Evolutionary conservation across 1,140 invertebrate species (phyloP).

Genomic region (Chironomus tepperi): DNA sequence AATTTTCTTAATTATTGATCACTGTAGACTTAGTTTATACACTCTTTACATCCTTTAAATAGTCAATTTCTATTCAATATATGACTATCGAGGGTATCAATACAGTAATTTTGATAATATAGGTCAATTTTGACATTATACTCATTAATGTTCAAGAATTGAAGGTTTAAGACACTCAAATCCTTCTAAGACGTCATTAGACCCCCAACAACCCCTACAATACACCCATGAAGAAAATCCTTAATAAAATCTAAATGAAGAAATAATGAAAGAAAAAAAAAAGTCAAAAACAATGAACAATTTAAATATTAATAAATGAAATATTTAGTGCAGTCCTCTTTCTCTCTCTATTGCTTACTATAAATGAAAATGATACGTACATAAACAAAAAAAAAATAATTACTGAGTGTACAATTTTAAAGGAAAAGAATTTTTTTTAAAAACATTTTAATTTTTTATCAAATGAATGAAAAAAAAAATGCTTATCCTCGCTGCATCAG

Average conservation of each 20-base stretch:
- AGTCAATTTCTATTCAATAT: too few species aligned
- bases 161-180: too few species aligned
- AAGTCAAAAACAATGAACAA: background rate
- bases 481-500: background rate
- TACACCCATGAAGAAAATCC: too few species aligned
- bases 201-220: too few species aligned
- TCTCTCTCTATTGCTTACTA: background rate
- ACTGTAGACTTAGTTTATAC: too few species aligned
- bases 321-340: constrained; percentile 10
- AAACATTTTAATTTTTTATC: background rate
- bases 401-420: background rate
- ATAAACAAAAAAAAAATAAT: background rate
- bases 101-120: too few species aligned
- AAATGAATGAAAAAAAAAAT: background rate
- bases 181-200: too few species aligned
- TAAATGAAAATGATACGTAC: background rate
- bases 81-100: too few species aligned
- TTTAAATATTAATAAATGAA: background rate
- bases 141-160: too few species aligned
- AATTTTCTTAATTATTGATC: too few species aligned
- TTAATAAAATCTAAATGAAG: background rate
- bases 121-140: too few species aligned
- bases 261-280: background rate
- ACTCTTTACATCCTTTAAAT: too few species aligned
- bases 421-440: background rate